Conservation (phyloP, 2,113 vertebrate genomes). For the Siniperca knerii region DNA sequence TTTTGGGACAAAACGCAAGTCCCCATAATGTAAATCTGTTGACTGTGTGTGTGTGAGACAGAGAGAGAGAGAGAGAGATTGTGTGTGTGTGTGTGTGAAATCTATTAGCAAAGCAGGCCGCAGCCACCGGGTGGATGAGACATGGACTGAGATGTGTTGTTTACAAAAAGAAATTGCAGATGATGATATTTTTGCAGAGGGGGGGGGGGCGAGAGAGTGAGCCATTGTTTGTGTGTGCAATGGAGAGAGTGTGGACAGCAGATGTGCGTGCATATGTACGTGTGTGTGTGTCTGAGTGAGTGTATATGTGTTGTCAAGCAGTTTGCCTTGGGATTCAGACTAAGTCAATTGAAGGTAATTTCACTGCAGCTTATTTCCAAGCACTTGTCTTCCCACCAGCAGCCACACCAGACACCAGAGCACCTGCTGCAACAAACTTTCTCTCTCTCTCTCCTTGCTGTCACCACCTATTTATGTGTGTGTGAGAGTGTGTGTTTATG, state of each 20-base stretch:
- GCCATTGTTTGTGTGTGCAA: conserved; percentile 16
- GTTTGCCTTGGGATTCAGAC: conserved; percentile 50
- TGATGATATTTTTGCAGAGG: conserved; percentile 46
- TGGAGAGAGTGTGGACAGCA: conserved; percentile 1
- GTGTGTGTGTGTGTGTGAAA: background rate
- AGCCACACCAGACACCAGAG: conserved; percentile 28
- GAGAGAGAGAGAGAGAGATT: too few species aligned
- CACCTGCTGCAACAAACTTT: conserved; percentile 43
- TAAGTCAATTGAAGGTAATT: conserved; percentile 64
- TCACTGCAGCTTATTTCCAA: conserved; percentile 53
- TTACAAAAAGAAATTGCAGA: conserved; percentile 51
- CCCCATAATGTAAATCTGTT: too few species aligned
- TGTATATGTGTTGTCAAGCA: conserved; percentile 15
- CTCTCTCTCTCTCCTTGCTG: background rate
- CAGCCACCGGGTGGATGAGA: conserved; percentile 9
- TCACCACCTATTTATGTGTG: conserved; percentile 4
- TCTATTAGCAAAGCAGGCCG: conserved; percentile 27
- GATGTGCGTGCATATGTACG: conserved; percentile 36
- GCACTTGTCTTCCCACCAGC: conserved; percentile 43
- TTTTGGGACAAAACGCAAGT: too few species aligned
- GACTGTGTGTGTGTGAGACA: too few species aligned
- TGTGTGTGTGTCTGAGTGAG: background rate
- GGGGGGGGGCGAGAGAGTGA: background rate
- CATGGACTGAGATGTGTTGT: conserved; percentile 34
- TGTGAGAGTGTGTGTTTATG: background rate